These are phyloP conservation scores for Semicossyphus pulcher DNA, from an alignment of 2,113 vertebrate genomes.

Conservation along the genomic window DNA sequence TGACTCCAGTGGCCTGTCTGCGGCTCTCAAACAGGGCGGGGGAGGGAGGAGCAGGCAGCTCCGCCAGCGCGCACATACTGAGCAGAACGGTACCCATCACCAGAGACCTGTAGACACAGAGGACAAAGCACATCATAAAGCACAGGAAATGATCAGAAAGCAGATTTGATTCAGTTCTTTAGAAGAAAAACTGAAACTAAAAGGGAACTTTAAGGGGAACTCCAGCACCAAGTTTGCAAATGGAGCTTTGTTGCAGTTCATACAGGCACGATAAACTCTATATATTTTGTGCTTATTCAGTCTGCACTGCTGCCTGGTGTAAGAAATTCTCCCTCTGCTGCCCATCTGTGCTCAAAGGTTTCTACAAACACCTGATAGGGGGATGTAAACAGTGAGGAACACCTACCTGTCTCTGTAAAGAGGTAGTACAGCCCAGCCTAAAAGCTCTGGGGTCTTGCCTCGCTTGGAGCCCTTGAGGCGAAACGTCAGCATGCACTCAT, in stretches of 20 bases:
- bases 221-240: too few relatives aligned
- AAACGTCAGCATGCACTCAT: constrained; percentile 80
- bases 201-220: too few relatives aligned
- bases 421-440: constrained; percentile 80
- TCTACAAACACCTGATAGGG: neutral
- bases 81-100: constrained; percentile 75
- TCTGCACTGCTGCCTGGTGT: neutral
- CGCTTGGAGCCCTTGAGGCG: constrained; percentile 74
- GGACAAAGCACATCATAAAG: too few relatives aligned
- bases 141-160: too few relatives aligned
- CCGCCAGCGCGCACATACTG: constrained; percentile 69
- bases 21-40: constrained; percentile 77
- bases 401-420: constrained; percentile 72
- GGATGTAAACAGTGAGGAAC: neutral
- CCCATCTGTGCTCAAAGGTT: neutral
- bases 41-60: constrained; percentile 46
- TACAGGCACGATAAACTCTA: too few relatives aligned
- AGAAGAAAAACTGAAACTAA: too few relatives aligned
- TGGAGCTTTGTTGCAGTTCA: too few relatives aligned
- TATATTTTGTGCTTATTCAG: neutral
- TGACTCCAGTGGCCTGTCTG: constrained; percentile 71
- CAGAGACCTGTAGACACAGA: constrained; percentile 67
- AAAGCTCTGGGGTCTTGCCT: constrained; percentile 63
- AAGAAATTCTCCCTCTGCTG: neutral
- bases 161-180: too few relatives aligned